Evolutionary conservation across 1,140 invertebrate genomes (phyloP), one percentile per base, ranked within the genome.

Genomic region (Phymorhynchus buccinoides): DNA sequence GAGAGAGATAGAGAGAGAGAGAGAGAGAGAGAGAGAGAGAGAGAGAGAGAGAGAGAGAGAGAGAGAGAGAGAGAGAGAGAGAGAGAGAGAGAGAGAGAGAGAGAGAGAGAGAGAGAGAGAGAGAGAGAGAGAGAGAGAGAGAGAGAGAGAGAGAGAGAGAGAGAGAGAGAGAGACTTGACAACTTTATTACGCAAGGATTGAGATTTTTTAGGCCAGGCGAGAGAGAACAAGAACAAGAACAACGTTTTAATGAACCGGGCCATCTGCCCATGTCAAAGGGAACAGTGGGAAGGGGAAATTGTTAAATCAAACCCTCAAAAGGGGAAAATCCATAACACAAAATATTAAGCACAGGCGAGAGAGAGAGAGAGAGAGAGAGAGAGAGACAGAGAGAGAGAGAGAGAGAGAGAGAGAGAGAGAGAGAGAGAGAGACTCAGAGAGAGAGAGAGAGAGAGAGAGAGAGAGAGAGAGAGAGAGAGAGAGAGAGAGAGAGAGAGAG

Each of bases 391-490:
- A 18, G 48, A 18, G 0, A 18, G 48, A 18, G 48, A 48, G 7
- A 9, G 48, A 18, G 48, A 18, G 56, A 62, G 56, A 22, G 18
- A 22, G 56, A 22, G 56, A n/a, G 56, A 22, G 56, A 62, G 18
- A 62, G 18, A 22, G 18, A 22, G 56, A 22, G 18, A 27, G 56
- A 14, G 56, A n/a, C n/a, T n/a, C n/a, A n/a, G n/a, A n/a, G n/a
- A n/a, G n/a, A n/a, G n/a, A n/a, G 27, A 71, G 71, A 73, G n/a
- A 73, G n/a, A 73, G 71, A 73, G 30, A 32, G 30, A 71, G 66
- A 71, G 1, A 27, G n/a, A 18, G 71, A 35, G 30, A 27, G 1
- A 73, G 32, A 73, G 12, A 35, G 71, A 73, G 71, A 73, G n/a
- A 35, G 71, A 27, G 66, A 27, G 66, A 27, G 27, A 27, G 66